Conservation (phyloP, 2,797 vertebrate genomes). For the Agapornis canus region DNA sequence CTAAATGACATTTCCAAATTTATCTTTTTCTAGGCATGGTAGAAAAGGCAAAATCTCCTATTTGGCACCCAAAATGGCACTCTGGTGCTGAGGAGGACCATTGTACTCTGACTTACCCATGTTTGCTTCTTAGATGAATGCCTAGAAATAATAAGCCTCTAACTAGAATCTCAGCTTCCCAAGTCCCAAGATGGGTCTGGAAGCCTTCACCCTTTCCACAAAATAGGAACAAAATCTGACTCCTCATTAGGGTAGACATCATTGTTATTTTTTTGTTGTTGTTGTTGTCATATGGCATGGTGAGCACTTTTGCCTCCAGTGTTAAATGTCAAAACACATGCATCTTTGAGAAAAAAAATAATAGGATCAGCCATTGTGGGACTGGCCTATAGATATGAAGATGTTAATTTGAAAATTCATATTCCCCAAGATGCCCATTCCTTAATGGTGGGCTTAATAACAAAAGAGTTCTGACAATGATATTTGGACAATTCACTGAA, state of each 20-base stretch:
- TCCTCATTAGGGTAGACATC: background rate
- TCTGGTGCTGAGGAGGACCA: background rate
- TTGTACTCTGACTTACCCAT: background rate
- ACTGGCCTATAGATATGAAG: background rate
- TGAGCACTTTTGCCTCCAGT: background rate
- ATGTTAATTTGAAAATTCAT: background rate
- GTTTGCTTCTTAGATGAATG: background rate
- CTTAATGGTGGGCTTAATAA: background rate
- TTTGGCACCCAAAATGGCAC: background rate
- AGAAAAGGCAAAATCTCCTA: background rate
- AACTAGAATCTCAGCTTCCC: background rate
- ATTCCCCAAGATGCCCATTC: background rate
- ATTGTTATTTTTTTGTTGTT: background rate
- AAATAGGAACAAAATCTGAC: background rate
- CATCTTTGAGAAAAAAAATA: background rate
- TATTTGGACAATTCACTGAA: background rate
- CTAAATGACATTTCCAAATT: background rate
- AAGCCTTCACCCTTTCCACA: background rate
- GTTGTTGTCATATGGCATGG: background rate
- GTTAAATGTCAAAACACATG: background rate
- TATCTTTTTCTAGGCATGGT: background rate
- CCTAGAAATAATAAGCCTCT: background rate
- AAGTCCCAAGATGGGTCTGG: background rate
- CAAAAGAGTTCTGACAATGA: background rate
- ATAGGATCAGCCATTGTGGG: background rate